Evolutionary conservation across 2,888 invertebrate genomes (phyloP), one percentile per base, ranked within the genome.

Genomic region (Andrena fulva): DNA sequence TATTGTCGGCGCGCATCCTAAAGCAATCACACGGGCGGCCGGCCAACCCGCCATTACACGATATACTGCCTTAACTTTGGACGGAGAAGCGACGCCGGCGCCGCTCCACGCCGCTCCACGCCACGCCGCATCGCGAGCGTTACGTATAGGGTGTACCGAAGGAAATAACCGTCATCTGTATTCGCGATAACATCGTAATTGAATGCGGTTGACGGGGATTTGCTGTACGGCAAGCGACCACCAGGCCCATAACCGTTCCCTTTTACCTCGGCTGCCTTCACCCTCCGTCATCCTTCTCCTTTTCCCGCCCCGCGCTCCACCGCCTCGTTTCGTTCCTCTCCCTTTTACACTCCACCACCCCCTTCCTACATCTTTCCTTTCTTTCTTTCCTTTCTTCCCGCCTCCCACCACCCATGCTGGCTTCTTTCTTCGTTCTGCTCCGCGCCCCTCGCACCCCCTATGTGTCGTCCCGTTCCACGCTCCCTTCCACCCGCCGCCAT

Each of bases 131-230:
- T 82, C 82, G 87, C 77, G 78, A 83, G 75, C 83, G 91, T 92
- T 93, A 93, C 92, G 91, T 93, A 93, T 93, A 93, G 94, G 94
- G 93, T 94, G 93, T 94, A 93, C 93, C 93, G 92, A 93, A 94
- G 94, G 94, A 94, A 94, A 94, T 94, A 94, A 93, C 94, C 93
- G 94, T 94, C 94, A 94, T 94, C 94, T 93, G 93, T 94, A 94
- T 94, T 93, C 94, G 93, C 93, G 94, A 94, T 94, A 94, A 93
- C 93, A 94, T 94, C 94, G 94, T 94, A 93, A 94, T 94, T 94
- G 94, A 94, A 94, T 94, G 94, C 92, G 94, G 94, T 93, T 93
- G 93, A 94, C 93, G 93, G 93, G 94, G 93, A 93, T 93, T 93
- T 93, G 93, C 92, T 90, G 87, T 89, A 87, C 89, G 88, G 86